Evolutionary conservation across 1,140 invertebrate genomes (phyloP).

Genomic region (Drosophila arizonae): DNA sequence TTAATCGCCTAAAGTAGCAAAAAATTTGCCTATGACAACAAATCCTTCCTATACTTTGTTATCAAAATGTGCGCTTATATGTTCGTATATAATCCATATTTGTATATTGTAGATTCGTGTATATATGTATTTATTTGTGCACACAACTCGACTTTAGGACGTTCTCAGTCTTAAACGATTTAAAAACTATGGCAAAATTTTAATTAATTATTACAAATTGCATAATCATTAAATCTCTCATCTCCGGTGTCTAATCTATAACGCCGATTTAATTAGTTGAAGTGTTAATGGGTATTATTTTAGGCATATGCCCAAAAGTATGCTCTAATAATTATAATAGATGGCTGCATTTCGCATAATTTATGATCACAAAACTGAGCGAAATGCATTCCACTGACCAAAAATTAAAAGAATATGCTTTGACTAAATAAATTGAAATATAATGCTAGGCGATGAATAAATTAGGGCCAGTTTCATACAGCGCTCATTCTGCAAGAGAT

Average conservation of each 20-base stretch:
- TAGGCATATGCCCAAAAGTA: conserved; percentile 37
- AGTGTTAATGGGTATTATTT: conserved; percentile 51
- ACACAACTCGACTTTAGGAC: conserved; percentile 73
- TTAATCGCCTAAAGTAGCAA: conserved; percentile 71
- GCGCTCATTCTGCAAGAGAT: conserved; percentile 59
- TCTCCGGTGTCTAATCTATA: conserved; percentile 57
- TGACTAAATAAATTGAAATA: conserved; percentile 69
- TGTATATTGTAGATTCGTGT: conserved; percentile 17
- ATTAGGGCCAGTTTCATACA: conserved; percentile 53
- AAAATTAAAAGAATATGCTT: conserved; percentile 56
- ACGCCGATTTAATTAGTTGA: conserved; percentile 53
- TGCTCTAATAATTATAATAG: conserved; percentile 28
- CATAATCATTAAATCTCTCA: conserved; percentile 75
- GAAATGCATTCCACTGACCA: conserved; percentile 67
- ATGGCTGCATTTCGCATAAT: conserved; percentile 73
- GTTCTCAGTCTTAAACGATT: conserved; percentile 80
- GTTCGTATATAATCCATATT: conserved; percentile 1
- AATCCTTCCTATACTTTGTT: conserved; percentile 27
- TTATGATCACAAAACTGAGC: conserved; percentile 73
- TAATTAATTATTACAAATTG: conserved; percentile 80
- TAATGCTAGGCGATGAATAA: conserved; percentile 74
- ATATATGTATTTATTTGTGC: conserved; percentile 30
- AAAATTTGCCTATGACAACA: conserved; percentile 70
- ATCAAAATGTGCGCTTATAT: conserved; percentile 28
- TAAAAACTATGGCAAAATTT: conserved; percentile 81